Evolutionary conservation across 2,888 invertebrate genomes (phyloP).

Genomic region (Octodonta nipae): DNA sequence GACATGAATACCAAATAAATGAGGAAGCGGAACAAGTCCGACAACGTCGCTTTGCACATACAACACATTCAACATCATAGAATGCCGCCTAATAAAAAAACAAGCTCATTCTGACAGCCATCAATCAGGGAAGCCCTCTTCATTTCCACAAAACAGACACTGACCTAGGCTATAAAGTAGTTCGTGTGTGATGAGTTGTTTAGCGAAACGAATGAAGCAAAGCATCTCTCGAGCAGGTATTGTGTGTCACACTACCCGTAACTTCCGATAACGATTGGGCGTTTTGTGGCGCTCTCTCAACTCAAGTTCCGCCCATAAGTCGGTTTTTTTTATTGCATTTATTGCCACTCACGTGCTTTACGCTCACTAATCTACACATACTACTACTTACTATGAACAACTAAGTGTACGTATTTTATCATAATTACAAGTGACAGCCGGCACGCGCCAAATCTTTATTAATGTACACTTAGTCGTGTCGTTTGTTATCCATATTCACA

Average conservation of each 20-base stretch:
- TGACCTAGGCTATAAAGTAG: conserved; percentile 28
- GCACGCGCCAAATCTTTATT: conserved; percentile 24
- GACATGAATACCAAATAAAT: too few relatives aligned
- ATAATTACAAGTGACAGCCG: conserved; percentile 30
- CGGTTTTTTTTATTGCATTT: conserved; percentile 31
- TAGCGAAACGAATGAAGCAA: conserved; percentile 2
- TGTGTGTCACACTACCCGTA: conserved; percentile 18
- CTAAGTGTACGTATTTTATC: conserved; percentile 9
- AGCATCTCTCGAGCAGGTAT: conserved; percentile 16
- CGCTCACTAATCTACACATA: conserved; percentile 16
- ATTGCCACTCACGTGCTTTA: background rate
- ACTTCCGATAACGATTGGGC: conserved; percentile 32
- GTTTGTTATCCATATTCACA: too few relatives aligned
- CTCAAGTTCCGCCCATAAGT: conserved; percentile 24
- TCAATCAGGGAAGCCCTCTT: conserved; percentile 14
- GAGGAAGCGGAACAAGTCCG: too few relatives aligned
- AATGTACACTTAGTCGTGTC: too few relatives aligned
- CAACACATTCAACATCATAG: too few relatives aligned
- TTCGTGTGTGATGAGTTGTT: conserved; percentile 15
- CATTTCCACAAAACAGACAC: conserved; percentile 18
- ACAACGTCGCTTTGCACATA: too few relatives aligned
- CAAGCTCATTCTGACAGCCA: conserved; percentile 7
- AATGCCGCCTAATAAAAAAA: too few relatives aligned
- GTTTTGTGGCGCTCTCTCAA: conserved; percentile 16
- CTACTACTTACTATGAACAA: conserved; percentile 18